Conservation (phyloP, 2,797 vertebrate genomes). For the Hyperoplus lanceolatus region DNA sequence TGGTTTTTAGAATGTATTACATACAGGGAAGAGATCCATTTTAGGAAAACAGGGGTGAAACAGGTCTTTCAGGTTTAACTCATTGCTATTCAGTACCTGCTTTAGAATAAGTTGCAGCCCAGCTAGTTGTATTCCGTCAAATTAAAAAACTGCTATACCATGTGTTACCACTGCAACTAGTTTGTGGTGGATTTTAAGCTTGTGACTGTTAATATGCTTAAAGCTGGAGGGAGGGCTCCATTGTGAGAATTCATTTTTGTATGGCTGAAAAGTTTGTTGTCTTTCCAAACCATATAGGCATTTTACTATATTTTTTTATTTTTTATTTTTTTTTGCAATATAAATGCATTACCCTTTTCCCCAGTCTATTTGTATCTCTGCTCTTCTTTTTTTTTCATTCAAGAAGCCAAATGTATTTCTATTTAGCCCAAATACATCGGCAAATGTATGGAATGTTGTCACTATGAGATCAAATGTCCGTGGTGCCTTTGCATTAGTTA, state of each 20-base stretch:
- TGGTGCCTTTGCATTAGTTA: slow-evolving; percentile 6
- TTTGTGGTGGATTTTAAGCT: slow-evolving; percentile 45
- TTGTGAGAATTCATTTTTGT: slow-evolving; percentile 57
- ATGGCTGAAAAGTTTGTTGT: slow-evolving; percentile 58
- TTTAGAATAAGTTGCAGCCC: neutral
- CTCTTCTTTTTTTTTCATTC: slow-evolving; percentile 22
- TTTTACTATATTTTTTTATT: neutral
- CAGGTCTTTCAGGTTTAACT: neutral
- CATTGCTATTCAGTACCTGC: neutral
- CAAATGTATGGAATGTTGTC: slow-evolving; percentile 32
- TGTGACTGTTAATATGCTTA: slow-evolving; percentile 74
- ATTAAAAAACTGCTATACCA: neutral
- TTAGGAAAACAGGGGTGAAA: neutral
- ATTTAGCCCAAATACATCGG: slow-evolving; percentile 10
- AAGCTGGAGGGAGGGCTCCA: slow-evolving; percentile 40
- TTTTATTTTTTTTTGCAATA: slow-evolving; percentile 9
- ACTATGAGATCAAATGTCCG: slow-evolving; percentile 12
- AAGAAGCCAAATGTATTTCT: slow-evolving; percentile 47
- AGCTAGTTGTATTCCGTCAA: slow-evolving; percentile 4
- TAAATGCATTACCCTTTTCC: slow-evolving; percentile 41
- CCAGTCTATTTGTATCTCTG: slow-evolving; percentile 43
- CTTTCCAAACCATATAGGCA: slow-evolving; percentile 19
- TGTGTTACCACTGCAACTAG: neutral
- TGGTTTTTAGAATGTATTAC: slow-evolving; percentile 65
- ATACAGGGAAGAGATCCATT: neutral